These are phyloP conservation scores for Setipinna tenuifilis DNA, from an alignment of 2,797 vertebrate genomes.

Conservation along the genomic window DNA sequence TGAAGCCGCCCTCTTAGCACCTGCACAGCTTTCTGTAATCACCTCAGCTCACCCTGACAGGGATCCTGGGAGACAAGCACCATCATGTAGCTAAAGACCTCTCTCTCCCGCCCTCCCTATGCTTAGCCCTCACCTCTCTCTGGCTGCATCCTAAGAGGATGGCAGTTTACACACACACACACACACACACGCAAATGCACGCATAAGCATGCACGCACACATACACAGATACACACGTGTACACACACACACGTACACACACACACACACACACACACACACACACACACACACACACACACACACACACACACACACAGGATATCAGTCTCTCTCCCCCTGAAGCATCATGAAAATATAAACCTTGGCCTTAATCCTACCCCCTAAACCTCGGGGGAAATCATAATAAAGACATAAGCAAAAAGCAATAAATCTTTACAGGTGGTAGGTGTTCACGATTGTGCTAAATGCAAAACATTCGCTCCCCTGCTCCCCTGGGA, in stretches of 20 bases:
- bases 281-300: conserved; percentile 21
- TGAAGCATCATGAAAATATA: too few relatives aligned
- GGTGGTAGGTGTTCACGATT: too few relatives aligned
- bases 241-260: conserved; percentile 14
- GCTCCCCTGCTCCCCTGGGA: too few relatives aligned
- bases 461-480: too few relatives aligned
- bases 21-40: not conserved
- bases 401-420: conserved; percentile 20
- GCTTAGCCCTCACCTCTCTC: not conserved
- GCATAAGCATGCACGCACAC: too few relatives aligned
- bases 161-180: conserved; percentile 34
- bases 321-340: too few relatives aligned
- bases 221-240: too few relatives aligned
- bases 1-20: not conserved
- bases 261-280: conserved; percentile 8
- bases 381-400: too few relatives aligned
- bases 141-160: not conserved
- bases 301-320: conserved; percentile 32
- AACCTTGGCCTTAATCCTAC: too few relatives aligned
- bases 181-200: not conserved
- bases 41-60: not conserved
- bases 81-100: not conserved
- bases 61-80: not conserved
- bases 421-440: too few relatives aligned
- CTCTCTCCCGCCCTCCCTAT: not conserved